Evolutionary conservation across 2,113 vertebrate species (phyloP).

Genomic region (Rhegmatorhina hoffmannsi): DNA sequence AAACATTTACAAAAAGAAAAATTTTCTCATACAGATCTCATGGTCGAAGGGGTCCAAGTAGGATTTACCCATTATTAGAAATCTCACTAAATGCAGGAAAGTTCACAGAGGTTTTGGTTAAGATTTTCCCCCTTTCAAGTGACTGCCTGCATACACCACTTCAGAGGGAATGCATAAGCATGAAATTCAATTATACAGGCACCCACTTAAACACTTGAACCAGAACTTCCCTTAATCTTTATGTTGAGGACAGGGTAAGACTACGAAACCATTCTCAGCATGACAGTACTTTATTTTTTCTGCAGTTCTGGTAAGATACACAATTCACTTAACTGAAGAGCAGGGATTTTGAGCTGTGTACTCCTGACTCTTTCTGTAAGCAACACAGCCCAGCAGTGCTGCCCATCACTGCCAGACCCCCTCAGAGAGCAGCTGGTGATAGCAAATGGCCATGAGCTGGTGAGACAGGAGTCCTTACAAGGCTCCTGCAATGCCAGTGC

Average conservation of each 20-base stretch:
- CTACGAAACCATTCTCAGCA: constrained; percentile 53
- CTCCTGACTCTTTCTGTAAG: not conserved
- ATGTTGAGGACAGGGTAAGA: constrained; percentile 69
- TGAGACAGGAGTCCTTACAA: not conserved
- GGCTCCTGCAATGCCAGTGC: not conserved
- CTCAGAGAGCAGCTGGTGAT: not conserved
- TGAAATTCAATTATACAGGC: constrained; percentile 93
- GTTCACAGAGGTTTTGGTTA: constrained; percentile 77
- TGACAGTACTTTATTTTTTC: constrained; percentile 66
- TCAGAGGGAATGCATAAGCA: constrained; percentile 90
- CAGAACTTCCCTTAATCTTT: constrained; percentile 88
- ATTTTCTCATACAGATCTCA: not conserved
- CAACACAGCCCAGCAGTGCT: not conserved
- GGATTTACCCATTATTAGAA: not conserved
- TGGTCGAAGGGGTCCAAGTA: not conserved
- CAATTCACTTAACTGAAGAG: constrained; percentile 51
- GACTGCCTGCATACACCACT: constrained; percentile 93
- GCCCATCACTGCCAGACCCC: not conserved
- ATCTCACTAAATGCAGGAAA: constrained; percentile 39
- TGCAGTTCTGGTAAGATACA: constrained; percentile 54
- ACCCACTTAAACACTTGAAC: constrained; percentile 79
- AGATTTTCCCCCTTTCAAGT: constrained; percentile 84
- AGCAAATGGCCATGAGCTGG: not conserved
- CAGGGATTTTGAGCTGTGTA: constrained; percentile 19
- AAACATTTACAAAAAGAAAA: not conserved